phyloP scores from a whole-genome alignment of 2,888 invertebrate species.

The Sclerodermus sp. region DNA sequence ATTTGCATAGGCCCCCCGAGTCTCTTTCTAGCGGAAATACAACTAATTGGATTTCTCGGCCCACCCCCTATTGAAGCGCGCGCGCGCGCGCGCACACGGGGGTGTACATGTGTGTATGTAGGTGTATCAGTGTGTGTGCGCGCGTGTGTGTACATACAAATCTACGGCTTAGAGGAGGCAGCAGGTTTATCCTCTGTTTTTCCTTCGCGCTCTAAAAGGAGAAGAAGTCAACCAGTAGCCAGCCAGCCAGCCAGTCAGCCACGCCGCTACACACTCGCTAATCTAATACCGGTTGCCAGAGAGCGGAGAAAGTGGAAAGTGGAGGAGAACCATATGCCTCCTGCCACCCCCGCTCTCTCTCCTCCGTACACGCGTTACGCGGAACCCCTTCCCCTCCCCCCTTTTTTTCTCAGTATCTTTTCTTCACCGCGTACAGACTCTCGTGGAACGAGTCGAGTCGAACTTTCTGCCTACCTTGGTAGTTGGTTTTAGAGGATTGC shows the following conservation, averaged over 20 bases:
- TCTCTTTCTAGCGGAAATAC: slow-evolving; percentile 34
- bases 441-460: neutral
- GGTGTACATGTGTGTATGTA: slow-evolving; percentile 17
- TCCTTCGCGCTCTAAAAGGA: too few relatives aligned
- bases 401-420: slow-evolving; percentile 6
- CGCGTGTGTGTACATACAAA: neutral
- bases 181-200: too few relatives aligned
- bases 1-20: slow-evolving; percentile 37
- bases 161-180: neutral
- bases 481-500: too few relatives aligned
- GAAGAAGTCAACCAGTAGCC: too few relatives aligned
- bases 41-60: slow-evolving; percentile 33
- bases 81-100: too few relatives aligned
- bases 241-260: too few relatives aligned
- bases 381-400: neutral
- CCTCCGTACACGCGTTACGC: slow-evolving; percentile 2
- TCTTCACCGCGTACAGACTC: neutral
- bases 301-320: too few relatives aligned
- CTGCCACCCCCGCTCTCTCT: slow-evolving; percentile 1
- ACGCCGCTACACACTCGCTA: slow-evolving; percentile 33
- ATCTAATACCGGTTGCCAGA: slow-evolving; percentile 33
- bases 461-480: neutral
- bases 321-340: slow-evolving; percentile 8
- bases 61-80: too few relatives aligned
- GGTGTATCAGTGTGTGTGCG: slow-evolving; percentile 7